Evolutionary conservation across 1,140 invertebrate genomes (phyloP), one percentile per base, ranked within the genome.

Genomic region (Euborellia annulipes): DNA sequence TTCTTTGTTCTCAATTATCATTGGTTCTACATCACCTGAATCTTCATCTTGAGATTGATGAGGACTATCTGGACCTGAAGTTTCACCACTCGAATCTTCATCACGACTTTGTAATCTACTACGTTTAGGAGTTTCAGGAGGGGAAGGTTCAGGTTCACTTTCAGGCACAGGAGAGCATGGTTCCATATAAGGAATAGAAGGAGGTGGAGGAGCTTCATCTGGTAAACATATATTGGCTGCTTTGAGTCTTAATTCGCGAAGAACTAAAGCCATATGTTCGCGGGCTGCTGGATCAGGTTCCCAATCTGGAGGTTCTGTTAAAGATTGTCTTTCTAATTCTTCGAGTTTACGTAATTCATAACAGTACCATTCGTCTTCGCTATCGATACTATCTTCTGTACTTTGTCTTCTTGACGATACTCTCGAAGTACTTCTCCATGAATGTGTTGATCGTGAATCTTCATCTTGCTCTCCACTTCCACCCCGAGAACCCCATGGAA

Each of bases 341-440:
- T 91, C 83, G 30, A 92, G 59, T 62, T 90, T 87, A 38, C 81
- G 69, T 42, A 90, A 56, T 56, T 90, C 87, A 59, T 92, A 88
- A 50, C 82, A 84, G 55, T 89, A 92, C 80, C 87, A 92, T 65
- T 91, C 86, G 57, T 92, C 87, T 63, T 92, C 87, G 36, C 82
- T 86, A 61, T 92, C 87, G 45, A 92, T 91, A 46, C 83, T 87
- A 53, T 92, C 87, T 65, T 90, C 87, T 0, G 87, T 91, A 59
- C 85, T 89, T 65, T 92, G 86, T 30, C 86, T 66, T 55, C 86
- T 70, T 2, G 86, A 90, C 3, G 85, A 87, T n/a, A 85, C 80
- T 50, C 82, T 66, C 1, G 85, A 89, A 2, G 82, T 79, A 55
- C 84, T 88, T 49, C 85, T 70, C 66, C 80, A 85, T 0, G 85